Evolutionary conservation across 2,113 vertebrate species (phyloP), one percentile per base, ranked within the genome.

Genomic region (Sander lucioperca): DNA sequence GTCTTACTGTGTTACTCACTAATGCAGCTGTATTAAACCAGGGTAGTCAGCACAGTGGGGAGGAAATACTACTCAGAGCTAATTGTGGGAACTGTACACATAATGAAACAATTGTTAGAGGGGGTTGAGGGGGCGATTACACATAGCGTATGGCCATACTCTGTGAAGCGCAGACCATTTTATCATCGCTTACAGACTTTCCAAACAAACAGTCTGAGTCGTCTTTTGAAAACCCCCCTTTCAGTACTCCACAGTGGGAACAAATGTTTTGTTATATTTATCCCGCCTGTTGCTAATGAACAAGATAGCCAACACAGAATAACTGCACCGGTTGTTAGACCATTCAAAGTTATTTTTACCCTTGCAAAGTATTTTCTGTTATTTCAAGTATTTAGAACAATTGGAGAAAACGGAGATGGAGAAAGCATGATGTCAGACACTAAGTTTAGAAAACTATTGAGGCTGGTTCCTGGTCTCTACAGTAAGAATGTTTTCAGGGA

Each of bases 11-110:
- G 61, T 86, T 84, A 45, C 82, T 89, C 82, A 72, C 83, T 66
- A 63, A 73, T 76, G 80, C 65, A 77, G 80, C 85, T 88, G 89
- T 59, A 43, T 79, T 83, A 74, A 63, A 59, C 66, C 79, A 57
- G 51, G 68, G 80, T n/a, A 50, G 73, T 78, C 66, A 16, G 33
- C 77, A 47, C 79, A 30, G 69, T 72, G 80, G 81, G 76, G 79
- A 93, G 93, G 94, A 93, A 94, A 86, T 74, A 74, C 74, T 74
- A 82, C 84, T 91, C 77, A 45, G 62, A 87, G 89, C 85, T 95
- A 93, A 95, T 94, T 92, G 92, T 94, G 92, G 89, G 92, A 94
- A 89, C 88, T 77, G 82, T 68, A 66, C 86, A 92, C 91, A 93
- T 92, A 92, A 91, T 92, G 92, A 92, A 91, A 51, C 89, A 72